These are phyloP conservation scores for Hyaena hyaena DNA, from an alignment of 2,113 vertebrate genomes.

Conservation along the genomic window DNA sequence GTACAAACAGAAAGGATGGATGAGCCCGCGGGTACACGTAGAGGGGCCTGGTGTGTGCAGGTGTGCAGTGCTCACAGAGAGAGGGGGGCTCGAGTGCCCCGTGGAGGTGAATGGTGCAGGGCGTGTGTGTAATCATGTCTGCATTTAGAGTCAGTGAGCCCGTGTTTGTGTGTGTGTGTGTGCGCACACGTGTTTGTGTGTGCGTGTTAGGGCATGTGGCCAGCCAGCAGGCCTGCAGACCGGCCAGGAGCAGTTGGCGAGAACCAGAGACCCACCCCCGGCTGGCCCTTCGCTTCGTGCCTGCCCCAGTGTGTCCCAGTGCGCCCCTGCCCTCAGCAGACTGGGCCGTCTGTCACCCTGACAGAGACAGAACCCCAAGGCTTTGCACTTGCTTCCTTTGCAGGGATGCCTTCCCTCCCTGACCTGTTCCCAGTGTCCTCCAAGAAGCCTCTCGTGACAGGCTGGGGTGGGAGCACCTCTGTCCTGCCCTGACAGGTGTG, in stretches of 20 bases:
- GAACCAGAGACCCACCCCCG: neutral
- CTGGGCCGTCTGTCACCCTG: neutral
- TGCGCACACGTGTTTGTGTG: neutral
- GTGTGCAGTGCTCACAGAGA: neutral
- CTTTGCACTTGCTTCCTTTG: neutral
- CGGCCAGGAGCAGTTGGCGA: neutral
- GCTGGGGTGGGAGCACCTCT: neutral
- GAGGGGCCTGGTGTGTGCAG: too few relatives aligned
- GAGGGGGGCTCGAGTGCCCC: neutral
- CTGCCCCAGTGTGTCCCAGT: neutral
- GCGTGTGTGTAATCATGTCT: neutral
- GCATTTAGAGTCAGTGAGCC: neutral
- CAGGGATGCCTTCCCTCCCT: neutral
- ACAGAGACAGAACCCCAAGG: neutral
- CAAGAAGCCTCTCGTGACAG: neutral
- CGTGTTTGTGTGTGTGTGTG: neutral
- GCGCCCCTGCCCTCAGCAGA: neutral
- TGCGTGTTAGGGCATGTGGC: neutral
- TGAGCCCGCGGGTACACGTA: fast-evolving
- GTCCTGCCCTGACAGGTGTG: neutral
- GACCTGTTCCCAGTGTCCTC: neutral
- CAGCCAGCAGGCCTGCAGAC: neutral
- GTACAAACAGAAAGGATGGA: neutral
- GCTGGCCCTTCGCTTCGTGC: neutral
- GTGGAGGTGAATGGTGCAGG: neutral